Conservation (phyloP, 2,797 vertebrate species). For the Lutjanus campechanus region DNA sequence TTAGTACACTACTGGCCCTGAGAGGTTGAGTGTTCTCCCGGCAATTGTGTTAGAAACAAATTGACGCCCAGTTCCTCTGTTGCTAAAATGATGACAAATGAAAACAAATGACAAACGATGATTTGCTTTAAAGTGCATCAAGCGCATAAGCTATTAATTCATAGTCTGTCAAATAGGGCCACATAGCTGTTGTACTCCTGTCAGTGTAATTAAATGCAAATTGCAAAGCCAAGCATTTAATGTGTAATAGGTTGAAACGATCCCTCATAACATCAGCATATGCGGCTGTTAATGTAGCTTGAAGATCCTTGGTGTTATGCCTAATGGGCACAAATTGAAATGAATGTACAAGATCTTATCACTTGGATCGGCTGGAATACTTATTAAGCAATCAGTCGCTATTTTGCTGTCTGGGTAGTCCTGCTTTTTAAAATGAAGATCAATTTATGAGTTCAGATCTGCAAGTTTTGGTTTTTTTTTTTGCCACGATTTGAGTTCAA, state of each 20-base stretch:
- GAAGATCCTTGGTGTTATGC: slow-evolving; percentile 76
- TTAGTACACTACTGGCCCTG: slow-evolving; percentile 9
- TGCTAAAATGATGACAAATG: slow-evolving; percentile 71
- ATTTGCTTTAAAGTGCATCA: slow-evolving; percentile 73
- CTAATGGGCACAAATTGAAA: slow-evolving; percentile 79
- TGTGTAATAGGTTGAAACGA: slow-evolving; percentile 79
- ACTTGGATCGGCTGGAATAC: slow-evolving; percentile 57
- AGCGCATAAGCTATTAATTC: slow-evolving; percentile 70
- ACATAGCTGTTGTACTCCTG: slow-evolving; percentile 62
- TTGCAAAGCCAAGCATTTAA: slow-evolving; percentile 81
- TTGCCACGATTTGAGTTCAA: slow-evolving; percentile 42
- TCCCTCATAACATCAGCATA: slow-evolving; percentile 74
- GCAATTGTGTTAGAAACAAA: slow-evolving; percentile 45
- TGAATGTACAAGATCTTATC: slow-evolving; percentile 70
- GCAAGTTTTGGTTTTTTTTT: slow-evolving; percentile 42
- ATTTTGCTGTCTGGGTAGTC: slow-evolving; percentile 38
- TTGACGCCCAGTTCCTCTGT: slow-evolving; percentile 45
- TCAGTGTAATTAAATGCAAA: slow-evolving; percentile 81
- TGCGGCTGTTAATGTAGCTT: slow-evolving; percentile 77
- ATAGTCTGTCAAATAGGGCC: slow-evolving; percentile 67
- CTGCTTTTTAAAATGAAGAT: slow-evolving; percentile 39
- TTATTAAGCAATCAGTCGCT: slow-evolving; percentile 52
- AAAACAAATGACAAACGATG: slow-evolving; percentile 74
- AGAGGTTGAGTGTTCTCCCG: slow-evolving; percentile 2
- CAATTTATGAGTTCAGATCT: slow-evolving; percentile 49